These are phyloP conservation scores for Pectinophora gossypiella DNA, from an alignment of 1,140 invertebrate genomes.

Conservation along the genomic window DNA sequence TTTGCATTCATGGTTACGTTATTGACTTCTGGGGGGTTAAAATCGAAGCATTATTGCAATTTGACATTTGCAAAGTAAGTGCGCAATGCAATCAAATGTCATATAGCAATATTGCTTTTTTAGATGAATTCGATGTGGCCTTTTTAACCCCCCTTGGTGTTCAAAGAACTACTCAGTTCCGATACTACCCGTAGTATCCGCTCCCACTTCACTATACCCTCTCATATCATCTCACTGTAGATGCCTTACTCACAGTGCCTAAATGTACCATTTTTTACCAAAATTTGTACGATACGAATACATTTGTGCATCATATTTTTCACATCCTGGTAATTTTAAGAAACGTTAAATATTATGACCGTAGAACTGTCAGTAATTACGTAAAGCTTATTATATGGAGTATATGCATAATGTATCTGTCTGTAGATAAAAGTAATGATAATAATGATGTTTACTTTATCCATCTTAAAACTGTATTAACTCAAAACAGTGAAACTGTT, in stretches of 20 bases:
- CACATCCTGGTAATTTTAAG: constrained; percentile 50
- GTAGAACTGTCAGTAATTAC: constrained; percentile 9
- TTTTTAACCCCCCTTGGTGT: no score
- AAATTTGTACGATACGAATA: constrained; percentile 57
- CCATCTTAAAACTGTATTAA: constrained; percentile 8
- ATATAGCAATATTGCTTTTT: no score
- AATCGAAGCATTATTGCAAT: no score
- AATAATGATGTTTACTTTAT: background rate
- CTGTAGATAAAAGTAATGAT: background rate
- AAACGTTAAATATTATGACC: constrained; percentile 32
- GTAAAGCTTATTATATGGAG: background rate
- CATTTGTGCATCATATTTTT: constrained; percentile 56
- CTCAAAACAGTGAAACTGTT: constrained; percentile 33
- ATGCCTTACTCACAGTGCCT: constrained; percentile 77
- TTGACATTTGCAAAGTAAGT: no score
- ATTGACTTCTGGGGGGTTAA: no score
- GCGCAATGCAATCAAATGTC: no score
- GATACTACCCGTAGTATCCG: background rate
- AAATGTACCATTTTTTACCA: constrained; percentile 74
- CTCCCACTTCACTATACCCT: constrained; percentile 13
- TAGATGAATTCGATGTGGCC: no score
- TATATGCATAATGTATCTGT: constrained; percentile 11
- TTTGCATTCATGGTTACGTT: no score
- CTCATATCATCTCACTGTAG: constrained; percentile 73
- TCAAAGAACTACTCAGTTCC: no score